Evolutionary conservation across 1,140 invertebrate genomes (phyloP).

Genomic region (Stratiolaelaps scimitus): DNA sequence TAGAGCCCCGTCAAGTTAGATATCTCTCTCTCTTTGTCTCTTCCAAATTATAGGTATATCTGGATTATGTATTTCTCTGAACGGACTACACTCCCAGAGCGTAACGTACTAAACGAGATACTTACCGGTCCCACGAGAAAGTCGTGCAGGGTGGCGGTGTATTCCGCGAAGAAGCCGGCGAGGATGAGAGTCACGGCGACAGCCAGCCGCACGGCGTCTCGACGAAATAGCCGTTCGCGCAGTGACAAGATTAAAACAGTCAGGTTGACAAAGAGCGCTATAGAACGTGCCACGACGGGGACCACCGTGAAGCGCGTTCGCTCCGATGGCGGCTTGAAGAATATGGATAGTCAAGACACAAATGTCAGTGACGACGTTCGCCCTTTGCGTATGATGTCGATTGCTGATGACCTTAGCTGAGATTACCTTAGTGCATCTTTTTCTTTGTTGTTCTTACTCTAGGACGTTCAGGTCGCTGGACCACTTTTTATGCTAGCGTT

Average conservation of each 20-base stretch:
- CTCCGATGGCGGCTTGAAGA: slow-evolving; percentile 17
- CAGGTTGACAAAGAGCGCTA: slow-evolving; percentile 15
- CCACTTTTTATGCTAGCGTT: too few relatives aligned
- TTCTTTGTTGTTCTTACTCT: too few relatives aligned
- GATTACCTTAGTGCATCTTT: too few relatives aligned
- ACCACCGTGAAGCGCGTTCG: slow-evolving; percentile 18
- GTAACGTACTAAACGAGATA: too few relatives aligned
- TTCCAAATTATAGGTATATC: too few relatives aligned
- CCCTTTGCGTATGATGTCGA: too few relatives aligned
- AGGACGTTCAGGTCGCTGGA: too few relatives aligned
- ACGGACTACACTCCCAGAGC: too few relatives aligned
- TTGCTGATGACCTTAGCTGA: too few relatives aligned
- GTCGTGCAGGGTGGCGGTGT: slow-evolving; percentile 9
- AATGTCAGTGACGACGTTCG: not conserved
- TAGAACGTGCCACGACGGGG: slow-evolving; percentile 8
- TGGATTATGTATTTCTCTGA: too few relatives aligned
- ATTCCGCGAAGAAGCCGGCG: slow-evolving; percentile 15
- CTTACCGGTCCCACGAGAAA: slow-evolving; percentile 13
- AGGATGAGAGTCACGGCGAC: not conserved
- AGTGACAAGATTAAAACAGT: slow-evolving; percentile 2
- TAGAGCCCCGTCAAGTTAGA: too few relatives aligned
- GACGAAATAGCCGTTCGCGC: slow-evolving; percentile 12
- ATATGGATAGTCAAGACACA: not conserved
- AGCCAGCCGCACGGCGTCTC: not conserved
- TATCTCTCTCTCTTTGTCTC: too few relatives aligned